Evolutionary conservation across 2,888 invertebrate species (phyloP), one percentile per base, ranked within the genome.

Genomic region (Pollenia labialis): DNA sequence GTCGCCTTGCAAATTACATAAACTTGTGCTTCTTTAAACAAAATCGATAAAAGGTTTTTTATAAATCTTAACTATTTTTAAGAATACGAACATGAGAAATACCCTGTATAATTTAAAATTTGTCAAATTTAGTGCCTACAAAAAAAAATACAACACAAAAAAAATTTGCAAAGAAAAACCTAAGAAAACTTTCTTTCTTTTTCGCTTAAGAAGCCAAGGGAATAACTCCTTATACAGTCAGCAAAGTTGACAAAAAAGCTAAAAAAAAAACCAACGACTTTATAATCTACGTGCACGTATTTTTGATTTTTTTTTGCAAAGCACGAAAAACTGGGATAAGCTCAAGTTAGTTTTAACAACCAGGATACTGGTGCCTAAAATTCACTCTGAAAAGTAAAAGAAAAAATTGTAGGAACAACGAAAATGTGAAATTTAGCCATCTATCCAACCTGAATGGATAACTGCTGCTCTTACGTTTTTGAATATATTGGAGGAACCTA

Each of bases 401-500:
- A 62, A 4, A 32, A 32, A 32, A 32, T 32, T 32, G 4, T 1
- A 32, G 6, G 2, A 32, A 40, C 71, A 12, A 42, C 11, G 40
- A 75, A 68, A 74, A 60, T 52, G 6, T 50, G 18, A 50, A 81
- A 76, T 82, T 69, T 72, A 84, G 80, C 32, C 32, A 32, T 32
- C 32, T 32, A 6, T 6, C 72, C 42, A 74, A 81, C 42, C 23
- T 42, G 44, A 79, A 50, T 16, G 40, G n/a, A 16, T 44, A 10
- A n/a, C 66, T 58, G 52, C 81, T 75, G 23, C 69, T 82, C 62
- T 69, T 69, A 54, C 46, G 32, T 18, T 48, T 54, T 12, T 12
- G 42, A 44, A 66, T 79, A 32, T 10, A 77, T 81, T 74, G 14
- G n/a, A 71, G 81, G 88, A 81, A 86, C 88, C 88, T 88, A 88